Evolutionary conservation across 2,797 vertebrate species (phyloP).

Genomic region (Anas capensis): DNA sequence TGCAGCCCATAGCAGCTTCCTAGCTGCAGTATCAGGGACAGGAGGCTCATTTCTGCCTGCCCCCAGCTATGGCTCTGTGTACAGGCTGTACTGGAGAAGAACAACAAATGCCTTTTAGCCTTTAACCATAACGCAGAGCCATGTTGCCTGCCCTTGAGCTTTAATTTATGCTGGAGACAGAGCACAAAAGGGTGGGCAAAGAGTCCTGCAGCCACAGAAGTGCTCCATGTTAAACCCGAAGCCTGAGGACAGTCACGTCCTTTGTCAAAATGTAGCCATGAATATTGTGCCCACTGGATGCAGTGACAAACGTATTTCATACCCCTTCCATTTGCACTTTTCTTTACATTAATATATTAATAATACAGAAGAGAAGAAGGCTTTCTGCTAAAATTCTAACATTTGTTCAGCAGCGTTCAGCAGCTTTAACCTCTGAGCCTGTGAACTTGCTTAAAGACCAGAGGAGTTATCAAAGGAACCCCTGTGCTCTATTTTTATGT

Average conservation of each 20-base stretch:
- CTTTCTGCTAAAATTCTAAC: conserved; percentile 2
- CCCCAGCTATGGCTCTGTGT: not conserved
- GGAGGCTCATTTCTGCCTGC: not conserved
- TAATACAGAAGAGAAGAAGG: conserved; percentile 1
- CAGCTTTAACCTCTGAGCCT: not conserved
- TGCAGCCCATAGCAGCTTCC: not conserved
- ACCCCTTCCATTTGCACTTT: not conserved
- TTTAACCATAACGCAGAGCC: fast-evolving
- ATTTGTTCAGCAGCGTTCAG: not conserved
- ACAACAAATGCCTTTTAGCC: not conserved
- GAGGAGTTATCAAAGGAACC: not conserved
- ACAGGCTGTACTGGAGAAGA: not conserved
- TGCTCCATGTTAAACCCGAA: not conserved
- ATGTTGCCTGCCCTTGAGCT: not conserved
- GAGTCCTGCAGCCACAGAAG: not conserved
- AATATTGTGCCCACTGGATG: not conserved
- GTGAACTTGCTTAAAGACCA: not conserved
- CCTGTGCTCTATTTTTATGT: not conserved
- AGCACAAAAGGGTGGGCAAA: not conserved
- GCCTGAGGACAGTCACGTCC: not conserved
- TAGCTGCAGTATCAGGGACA: not conserved
- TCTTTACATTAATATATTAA: not conserved
- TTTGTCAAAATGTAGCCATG: not conserved
- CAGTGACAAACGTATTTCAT: not conserved
- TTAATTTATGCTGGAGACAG: fast-evolving